These are phyloP conservation scores for Apis mellifera DNA, from an alignment of 1,140 invertebrate species.

Conservation along the genomic window DNA sequence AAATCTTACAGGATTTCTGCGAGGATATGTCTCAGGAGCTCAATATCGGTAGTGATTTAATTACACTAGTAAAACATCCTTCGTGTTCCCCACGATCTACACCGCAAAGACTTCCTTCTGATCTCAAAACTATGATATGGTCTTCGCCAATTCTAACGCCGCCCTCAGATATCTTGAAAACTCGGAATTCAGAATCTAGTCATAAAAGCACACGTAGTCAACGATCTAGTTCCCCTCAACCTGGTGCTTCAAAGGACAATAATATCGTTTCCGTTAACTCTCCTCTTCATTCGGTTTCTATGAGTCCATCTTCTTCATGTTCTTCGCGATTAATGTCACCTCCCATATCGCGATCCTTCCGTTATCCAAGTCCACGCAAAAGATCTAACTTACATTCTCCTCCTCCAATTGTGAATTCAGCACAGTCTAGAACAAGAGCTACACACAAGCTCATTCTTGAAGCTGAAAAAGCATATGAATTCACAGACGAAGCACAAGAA, in stretches of 20 bases:
- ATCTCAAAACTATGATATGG: slow-evolving; percentile 72
- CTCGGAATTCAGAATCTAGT: slow-evolving; percentile 78
- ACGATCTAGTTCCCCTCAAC: slow-evolving; percentile 74
- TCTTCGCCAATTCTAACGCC: slow-evolving; percentile 72
- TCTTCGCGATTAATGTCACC: slow-evolving; percentile 78
- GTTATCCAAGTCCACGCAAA: slow-evolving; percentile 73
- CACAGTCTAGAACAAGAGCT: slow-evolving; percentile 71
- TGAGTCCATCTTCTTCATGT: slow-evolving; percentile 74
- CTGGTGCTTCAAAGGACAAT: slow-evolving; percentile 71
- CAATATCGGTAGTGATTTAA: slow-evolving; percentile 77
- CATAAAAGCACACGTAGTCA: slow-evolving; percentile 64
- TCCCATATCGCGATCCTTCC: slow-evolving; percentile 72
- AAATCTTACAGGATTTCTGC: slow-evolving; percentile 79
- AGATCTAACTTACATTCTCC: slow-evolving; percentile 74
- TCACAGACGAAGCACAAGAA: slow-evolving; percentile 89
- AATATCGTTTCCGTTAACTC: slow-evolving; percentile 74
- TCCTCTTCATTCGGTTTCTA: slow-evolving; percentile 74
- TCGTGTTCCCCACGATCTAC: slow-evolving; percentile 77
- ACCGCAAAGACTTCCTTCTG: slow-evolving; percentile 76
- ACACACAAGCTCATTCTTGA: slow-evolving; percentile 77
- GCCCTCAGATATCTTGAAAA: slow-evolving; percentile 77
- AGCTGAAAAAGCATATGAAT: slow-evolving; percentile 91
- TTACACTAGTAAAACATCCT: slow-evolving; percentile 78
- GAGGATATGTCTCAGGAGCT: slow-evolving; percentile 78
- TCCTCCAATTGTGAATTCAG: slow-evolving; percentile 64